phyloP scores from a whole-genome alignment of 2,888 invertebrate genomes.

The Sarcophaga caerulescens region DNA sequence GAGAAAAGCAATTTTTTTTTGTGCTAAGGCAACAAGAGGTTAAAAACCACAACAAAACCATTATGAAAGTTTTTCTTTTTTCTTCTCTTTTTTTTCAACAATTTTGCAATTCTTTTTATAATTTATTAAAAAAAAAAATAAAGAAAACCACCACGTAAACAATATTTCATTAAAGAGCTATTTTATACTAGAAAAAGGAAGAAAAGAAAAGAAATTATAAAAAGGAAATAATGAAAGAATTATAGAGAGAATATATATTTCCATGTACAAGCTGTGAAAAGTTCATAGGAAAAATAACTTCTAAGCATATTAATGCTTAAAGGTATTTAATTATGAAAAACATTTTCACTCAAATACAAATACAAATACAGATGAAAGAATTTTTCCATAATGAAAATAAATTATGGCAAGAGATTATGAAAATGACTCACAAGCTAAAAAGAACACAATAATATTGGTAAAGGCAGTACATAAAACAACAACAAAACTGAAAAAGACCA shows the following conservation, averaged over 20 bases:
- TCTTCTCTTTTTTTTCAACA: background rate
- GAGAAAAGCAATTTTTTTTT: background rate
- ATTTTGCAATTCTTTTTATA: background rate
- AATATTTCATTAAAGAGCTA: constrained; percentile 35
- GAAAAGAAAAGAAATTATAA: background rate
- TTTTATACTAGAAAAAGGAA: background rate
- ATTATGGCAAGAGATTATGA: background rate
- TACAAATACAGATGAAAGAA: background rate
- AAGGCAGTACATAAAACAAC: background rate
- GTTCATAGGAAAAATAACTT: constrained; percentile 9
- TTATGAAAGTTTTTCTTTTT: constrained; percentile 13
- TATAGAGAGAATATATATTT: constrained; percentile 20
- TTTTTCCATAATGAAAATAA: background rate
- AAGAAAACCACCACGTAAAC: constrained; percentile 12
- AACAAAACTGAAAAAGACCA: background rate
- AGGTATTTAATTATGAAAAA: constrained; percentile 5
- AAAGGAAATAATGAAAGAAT: constrained; percentile 18
- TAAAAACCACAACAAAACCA: constrained; percentile 15
- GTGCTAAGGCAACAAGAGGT: background rate
- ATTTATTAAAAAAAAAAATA: background rate
- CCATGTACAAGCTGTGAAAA: constrained; percentile 3
- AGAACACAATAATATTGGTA: background rate
- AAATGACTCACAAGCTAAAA: background rate
- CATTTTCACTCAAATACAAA: background rate
- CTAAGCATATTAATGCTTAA: background rate